A percentile compares a stretch with the other conserved stretches of the same genome.
phyloP scores from a whole-genome alignment of 2,888 invertebrate genomes.

The Spodoptera exigua region DNA sequence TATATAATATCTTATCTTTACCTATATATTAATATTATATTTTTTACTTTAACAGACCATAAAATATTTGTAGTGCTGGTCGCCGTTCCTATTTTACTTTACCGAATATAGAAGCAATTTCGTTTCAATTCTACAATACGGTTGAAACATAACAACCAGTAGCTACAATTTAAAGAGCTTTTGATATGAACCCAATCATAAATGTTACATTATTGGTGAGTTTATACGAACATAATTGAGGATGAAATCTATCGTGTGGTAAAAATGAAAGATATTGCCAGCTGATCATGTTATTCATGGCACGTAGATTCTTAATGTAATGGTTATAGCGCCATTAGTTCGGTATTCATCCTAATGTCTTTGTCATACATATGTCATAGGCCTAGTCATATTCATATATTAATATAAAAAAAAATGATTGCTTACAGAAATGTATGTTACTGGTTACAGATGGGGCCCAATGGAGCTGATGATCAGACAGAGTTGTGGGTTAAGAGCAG shows the following conservation, averaged over 20 bases:
- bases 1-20: no score
- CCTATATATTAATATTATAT: no score
- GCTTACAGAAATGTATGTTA: no score
- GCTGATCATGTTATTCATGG: conserved; percentile 20
- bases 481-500: no score
- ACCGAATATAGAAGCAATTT: not conserved
- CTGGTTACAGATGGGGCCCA: no score
- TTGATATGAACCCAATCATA: not conserved
- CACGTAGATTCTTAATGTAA: conserved; percentile 22
- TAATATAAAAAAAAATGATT: no score
- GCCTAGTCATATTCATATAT: no score
- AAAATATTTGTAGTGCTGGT: no score
- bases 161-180: conserved; percentile 6
- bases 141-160: not conserved
- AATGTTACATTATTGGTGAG: not conserved
- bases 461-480: no score
- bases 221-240: not conserved
- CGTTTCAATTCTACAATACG: not conserved
- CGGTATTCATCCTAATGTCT: conserved; percentile 11
- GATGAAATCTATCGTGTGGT: not conserved
- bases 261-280: conserved; percentile 7
- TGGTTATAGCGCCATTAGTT: conserved; percentile 1
- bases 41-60: no score
- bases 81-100: no score
- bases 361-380: conserved; percentile 17